Evolutionary conservation across 30 jellyfish, hydroid and myxozoan genomes (phyloP).

Genomic region (Cassiopea xamachana): DNA sequence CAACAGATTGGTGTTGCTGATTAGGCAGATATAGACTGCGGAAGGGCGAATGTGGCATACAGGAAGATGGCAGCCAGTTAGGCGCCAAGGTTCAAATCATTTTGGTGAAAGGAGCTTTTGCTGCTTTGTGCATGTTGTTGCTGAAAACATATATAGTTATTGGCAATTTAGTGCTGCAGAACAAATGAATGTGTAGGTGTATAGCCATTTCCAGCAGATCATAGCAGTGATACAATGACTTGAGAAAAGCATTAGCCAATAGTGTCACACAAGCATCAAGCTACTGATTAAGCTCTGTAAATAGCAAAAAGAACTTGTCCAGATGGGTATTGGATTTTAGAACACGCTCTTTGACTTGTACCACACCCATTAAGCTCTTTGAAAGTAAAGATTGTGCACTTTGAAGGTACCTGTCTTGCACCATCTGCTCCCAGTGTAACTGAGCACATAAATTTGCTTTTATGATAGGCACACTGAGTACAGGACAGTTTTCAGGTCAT

Average conservation of each 20-base stretch:
- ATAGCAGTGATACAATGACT: not conserved
- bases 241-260: conserved; percentile 22
- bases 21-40: not conserved
- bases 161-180: not conserved
- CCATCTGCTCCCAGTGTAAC: conserved; percentile 5
- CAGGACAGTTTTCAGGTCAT: conserved; percentile 36
- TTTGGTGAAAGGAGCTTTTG: too few relatives aligned
- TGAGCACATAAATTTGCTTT: conserved; percentile 4
- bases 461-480: conserved; percentile 21
- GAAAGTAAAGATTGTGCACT: conserved; percentile 16
- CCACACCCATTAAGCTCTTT: conserved; percentile 25
- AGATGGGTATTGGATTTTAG: conserved; percentile 19
- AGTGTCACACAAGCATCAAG: conserved; percentile 11
- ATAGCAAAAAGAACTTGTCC: conserved; percentile 5
- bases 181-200: too few relatives aligned
- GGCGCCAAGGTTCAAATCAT: not conserved
- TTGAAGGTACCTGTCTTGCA: conserved; percentile 13
- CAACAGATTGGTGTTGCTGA: not conserved
- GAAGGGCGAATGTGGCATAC: not conserved
- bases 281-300: conserved; percentile 15
- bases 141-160: not conserved
- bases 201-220: too few relatives aligned
- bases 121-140: not conserved
- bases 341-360: conserved; percentile 5
- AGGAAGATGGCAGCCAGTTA: not conserved